Evolutionary conservation across 2,888 invertebrate genomes (phyloP).

Genomic region (Dermolepida albohirtum): DNA sequence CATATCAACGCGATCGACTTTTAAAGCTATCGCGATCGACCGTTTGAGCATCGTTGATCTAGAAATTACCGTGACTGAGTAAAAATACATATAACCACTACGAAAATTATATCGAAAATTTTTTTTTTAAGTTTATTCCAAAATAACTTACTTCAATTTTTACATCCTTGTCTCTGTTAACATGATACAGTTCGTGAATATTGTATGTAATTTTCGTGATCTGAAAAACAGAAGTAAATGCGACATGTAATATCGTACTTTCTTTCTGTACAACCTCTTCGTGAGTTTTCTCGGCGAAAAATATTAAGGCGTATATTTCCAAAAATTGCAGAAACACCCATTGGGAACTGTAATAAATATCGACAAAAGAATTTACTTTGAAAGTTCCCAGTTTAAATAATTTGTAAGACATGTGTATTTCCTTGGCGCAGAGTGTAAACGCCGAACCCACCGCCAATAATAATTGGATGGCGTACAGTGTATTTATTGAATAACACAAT

Average conservation of each 20-base stretch:
- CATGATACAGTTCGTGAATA: conserved; percentile 38
- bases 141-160: conserved; percentile 32
- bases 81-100: too few species aligned
- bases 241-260: neutral
- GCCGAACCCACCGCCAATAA: conserved; percentile 45
- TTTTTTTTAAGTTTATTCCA: too few species aligned
- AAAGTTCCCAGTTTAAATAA: conserved; percentile 14
- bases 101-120: too few species aligned
- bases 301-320: conserved; percentile 45
- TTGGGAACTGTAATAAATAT: conserved; percentile 48
- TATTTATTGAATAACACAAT: conserved; percentile 44
- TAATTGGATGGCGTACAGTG: conserved; percentile 47
- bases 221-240: conserved; percentile 34
- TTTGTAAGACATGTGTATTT: conserved; percentile 47
- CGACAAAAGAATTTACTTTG: conserved; percentile 18
- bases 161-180: conserved; percentile 25
- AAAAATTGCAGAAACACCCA: conserved; percentile 47
- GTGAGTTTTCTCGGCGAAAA: conserved; percentile 36
- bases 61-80: too few species aligned
- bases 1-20: too few species aligned
- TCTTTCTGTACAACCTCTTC: conserved; percentile 7
- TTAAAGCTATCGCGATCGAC: too few species aligned
- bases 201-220: conserved; percentile 26
- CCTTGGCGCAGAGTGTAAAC: conserved; percentile 46
- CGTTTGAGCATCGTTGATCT: too few species aligned